Percentiles rank a stretch among this genome's conserved stretches.
These are phyloP conservation scores for Syritta pipiens DNA, from an alignment of 2,888 invertebrate species.

Conservation along the genomic window DNA sequence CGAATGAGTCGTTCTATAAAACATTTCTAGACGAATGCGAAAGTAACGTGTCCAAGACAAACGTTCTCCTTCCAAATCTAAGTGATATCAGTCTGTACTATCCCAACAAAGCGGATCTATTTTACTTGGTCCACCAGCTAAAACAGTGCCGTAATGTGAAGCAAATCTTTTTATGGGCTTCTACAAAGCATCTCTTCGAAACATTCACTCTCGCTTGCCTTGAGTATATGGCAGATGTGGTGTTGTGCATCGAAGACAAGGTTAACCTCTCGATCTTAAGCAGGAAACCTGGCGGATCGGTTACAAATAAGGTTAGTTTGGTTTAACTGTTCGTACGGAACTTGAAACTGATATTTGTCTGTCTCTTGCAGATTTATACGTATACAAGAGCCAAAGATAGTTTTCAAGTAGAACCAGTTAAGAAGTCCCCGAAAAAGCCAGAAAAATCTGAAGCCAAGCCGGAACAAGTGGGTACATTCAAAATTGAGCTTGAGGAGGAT, in stretches of 20 bases:
- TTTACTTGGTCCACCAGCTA: constrained; percentile 74
- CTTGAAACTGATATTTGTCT: no score
- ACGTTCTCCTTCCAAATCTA: constrained; percentile 75
- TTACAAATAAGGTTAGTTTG: constrained; percentile 71
- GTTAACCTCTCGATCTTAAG: constrained; percentile 73
- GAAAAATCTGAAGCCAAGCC: constrained; percentile 45
- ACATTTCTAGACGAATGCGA: constrained; percentile 71
- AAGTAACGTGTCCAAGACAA: constrained; percentile 52
- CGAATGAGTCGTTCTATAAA: constrained; percentile 70
- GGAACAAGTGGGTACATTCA: constrained; percentile 75
- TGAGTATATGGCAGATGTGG: constrained; percentile 76
- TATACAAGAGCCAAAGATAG: constrained; percentile 73
- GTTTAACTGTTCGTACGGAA: background rate
- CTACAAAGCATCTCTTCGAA: constrained; percentile 72
- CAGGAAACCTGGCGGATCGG: constrained; percentile 75
- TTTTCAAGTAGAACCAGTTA: constrained; percentile 72
- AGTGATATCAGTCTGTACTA: constrained; percentile 74
- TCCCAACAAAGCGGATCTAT: constrained; percentile 72
- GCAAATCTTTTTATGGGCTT: constrained; percentile 77
- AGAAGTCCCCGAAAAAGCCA: constrained; percentile 18
- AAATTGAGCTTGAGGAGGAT: constrained; percentile 78
- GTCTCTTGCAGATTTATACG: constrained; percentile 73
- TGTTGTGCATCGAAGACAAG: constrained; percentile 73
- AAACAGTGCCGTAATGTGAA: constrained; percentile 73
- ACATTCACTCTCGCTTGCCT: constrained; percentile 75